Conservation (phyloP, 2,888 invertebrate species). For the Atrina japonica region DNA sequence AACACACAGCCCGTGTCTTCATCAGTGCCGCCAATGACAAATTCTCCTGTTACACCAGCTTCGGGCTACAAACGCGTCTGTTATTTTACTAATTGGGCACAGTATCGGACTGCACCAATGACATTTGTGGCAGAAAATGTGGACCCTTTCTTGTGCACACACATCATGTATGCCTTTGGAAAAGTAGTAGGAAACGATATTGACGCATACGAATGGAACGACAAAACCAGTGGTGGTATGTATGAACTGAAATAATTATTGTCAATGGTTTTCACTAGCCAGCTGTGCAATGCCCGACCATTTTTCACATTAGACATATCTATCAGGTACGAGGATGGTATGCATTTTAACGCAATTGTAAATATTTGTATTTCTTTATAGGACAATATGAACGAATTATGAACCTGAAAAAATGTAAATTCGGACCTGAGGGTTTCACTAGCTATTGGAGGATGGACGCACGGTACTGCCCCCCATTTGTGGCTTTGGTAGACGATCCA, state of each 20-base stretch:
- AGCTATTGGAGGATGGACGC: slow-evolving; percentile 96
- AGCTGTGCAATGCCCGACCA: too few relatives aligned
- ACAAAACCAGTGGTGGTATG: slow-evolving; percentile 81
- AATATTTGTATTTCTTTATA: background rate
- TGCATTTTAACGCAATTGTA: too few relatives aligned
- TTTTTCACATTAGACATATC: background rate
- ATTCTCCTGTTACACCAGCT: too few relatives aligned
- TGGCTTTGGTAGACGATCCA: slow-evolving; percentile 36
- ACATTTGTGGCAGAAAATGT: slow-evolving; percentile 97
- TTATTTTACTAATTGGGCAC: slow-evolving; percentile 99
- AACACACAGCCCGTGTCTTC: too few relatives aligned
- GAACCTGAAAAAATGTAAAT: slow-evolving; percentile 29
- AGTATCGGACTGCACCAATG: slow-evolving; percentile 94
- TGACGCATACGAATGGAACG: slow-evolving; percentile 95
- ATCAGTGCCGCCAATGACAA: too few relatives aligned
- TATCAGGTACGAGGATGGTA: too few relatives aligned
- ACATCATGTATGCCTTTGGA: slow-evolving; percentile 97
- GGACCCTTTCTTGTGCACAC: slow-evolving; percentile 95
- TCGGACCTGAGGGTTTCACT: slow-evolving; percentile 89
- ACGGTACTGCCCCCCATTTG: slow-evolving; percentile 85
- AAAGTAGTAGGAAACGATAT: slow-evolving; percentile 97
- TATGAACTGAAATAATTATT: too few relatives aligned
- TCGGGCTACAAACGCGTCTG: slow-evolving; percentile 84
- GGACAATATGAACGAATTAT: slow-evolving; percentile 21
- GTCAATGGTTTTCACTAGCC: too few relatives aligned